Evolutionary conservation across 2,797 vertebrate genomes (phyloP), one percentile per base, ranked within the genome.

Genomic region (Helicolenus hilgendorfi): DNA sequence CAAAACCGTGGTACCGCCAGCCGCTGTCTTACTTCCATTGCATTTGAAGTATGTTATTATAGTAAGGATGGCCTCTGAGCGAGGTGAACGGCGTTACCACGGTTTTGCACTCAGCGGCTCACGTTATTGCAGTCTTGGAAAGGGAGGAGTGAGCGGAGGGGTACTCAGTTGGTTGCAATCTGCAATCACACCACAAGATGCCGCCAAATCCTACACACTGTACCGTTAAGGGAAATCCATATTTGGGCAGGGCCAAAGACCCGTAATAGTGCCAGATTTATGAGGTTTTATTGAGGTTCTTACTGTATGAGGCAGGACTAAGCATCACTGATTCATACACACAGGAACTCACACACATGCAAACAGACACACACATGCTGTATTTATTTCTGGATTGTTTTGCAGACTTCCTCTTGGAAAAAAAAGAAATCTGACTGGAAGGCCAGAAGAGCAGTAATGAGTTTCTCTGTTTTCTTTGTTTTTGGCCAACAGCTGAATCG

Each of bases 401-500:
- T 81, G 64, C 85, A 63, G 76, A 74, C 60, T 58, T 36, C 45
- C 31, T 49, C 49, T 53, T 31, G 56, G 59, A 81, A 72, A 69
- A 76, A 76, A 81, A 81, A 77, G 29, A 80, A 78, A 90, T 84
- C 58, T 62, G 86, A 89, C 88, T 81, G 73, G 79, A 92, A 93
- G 91, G 89, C 86, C 85, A 88, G 81, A 76, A 70, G 76, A 89
- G 83, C 89, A 79, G 88, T 94, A 95, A 95, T 94, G 92, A 95
- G 89, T 93, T 93, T 89, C 79, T 86, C 63, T 85, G 49, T 94
- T 91, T 95, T 93, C 86, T 91, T 93, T 91, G 82, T 91, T 94
- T 94, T 89, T 89, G 86, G 86, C 94, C 95, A 91, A 90, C 84
- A 95, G 95, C 95, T 90, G 91, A 95, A 86, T 95, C 73, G 60